Conservation (phyloP, 2,888 invertebrate genomes). For the Meloe dianella region DNA sequence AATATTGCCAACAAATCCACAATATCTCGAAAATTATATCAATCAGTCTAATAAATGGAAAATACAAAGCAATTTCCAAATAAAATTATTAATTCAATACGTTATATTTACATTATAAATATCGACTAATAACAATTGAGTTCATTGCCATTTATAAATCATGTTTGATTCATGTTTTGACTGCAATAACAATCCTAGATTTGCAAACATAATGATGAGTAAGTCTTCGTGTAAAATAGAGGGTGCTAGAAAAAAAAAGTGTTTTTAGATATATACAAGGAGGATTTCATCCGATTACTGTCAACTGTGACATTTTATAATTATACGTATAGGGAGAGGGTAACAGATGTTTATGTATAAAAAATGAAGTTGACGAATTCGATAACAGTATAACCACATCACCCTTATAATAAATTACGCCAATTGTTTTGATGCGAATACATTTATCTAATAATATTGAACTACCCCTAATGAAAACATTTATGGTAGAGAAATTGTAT, state of each 20-base stretch:
- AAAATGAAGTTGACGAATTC: conserved; percentile 43
- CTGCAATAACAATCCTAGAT: conserved; percentile 49
- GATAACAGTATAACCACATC: conserved; percentile 10
- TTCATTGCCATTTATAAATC: conserved; percentile 37
- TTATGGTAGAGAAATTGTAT: neutral
- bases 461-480: neutral
- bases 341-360: conserved; percentile 54
- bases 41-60: conserved; percentile 21
- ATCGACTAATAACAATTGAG: conserved; percentile 16
- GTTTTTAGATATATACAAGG: conserved; percentile 18
- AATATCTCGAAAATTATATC: conserved; percentile 19
- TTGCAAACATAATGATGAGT: conserved; percentile 47
- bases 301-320: conserved; percentile 25
- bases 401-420: conserved; percentile 16
- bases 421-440: conserved; percentile 16
- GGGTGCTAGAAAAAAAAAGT: conserved; percentile 26
- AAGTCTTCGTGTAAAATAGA: neutral
- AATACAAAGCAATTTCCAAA: conserved; percentile 18
- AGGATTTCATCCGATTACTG: conserved; percentile 40
- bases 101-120: too few species aligned
- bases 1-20: conserved; percentile 35
- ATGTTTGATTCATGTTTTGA: conserved; percentile 48
- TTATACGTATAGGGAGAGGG: conserved; percentile 29
- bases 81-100: too few species aligned
- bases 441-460: neutral